phyloP scores from a whole-genome alignment of 1,140 invertebrate genomes.

The Periplaneta americana region DNA sequence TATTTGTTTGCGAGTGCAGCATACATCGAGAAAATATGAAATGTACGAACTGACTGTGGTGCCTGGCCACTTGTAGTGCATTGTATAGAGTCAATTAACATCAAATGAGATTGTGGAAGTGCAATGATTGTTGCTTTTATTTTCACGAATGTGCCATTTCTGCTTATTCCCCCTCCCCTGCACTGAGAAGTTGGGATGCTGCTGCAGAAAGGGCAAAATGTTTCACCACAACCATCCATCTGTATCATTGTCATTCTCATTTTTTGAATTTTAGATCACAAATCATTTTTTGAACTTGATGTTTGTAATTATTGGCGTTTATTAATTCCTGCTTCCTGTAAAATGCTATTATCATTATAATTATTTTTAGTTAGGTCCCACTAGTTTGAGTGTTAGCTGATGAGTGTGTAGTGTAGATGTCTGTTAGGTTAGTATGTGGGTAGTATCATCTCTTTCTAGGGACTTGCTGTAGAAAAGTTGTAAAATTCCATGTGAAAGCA shows the following conservation, averaged over 20 bases:
- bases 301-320: conserved; percentile 5
- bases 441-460: background rate
- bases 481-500: background rate
- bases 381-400: background rate
- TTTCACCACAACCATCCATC: background rate
- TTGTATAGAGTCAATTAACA: background rate
- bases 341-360: background rate
- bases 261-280: too few species aligned
- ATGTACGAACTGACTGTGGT: background rate
- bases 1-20: background rate
- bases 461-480: background rate
- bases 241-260: background rate
- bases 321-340: conserved; percentile 2
- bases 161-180: background rate
- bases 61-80: background rate
- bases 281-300: background rate
- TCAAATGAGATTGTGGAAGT: background rate
- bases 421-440: background rate
- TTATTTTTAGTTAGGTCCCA: conserved; percentile 5
- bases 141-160: background rate
- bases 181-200: background rate
- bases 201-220: background rate
- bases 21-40: background rate
- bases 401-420: background rate
- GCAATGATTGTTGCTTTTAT: background rate